Evolutionary conservation across 2,797 vertebrate genomes (phyloP).

Genomic region (Enteromius unitaeniatus): DNA sequence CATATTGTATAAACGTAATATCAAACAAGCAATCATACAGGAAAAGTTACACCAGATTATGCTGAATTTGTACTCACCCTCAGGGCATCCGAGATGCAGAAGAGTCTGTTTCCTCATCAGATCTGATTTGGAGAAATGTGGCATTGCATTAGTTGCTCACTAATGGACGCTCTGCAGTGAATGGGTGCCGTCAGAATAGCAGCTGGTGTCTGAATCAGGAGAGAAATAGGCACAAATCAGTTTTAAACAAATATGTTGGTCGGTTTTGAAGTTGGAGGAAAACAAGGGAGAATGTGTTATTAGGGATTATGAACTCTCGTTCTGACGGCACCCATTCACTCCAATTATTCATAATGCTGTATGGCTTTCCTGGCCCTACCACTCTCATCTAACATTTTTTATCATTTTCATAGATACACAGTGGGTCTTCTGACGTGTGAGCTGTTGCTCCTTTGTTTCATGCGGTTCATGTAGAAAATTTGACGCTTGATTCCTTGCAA

Average conservation of each 20-base stretch:
- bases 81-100: neutral
- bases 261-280: neutral
- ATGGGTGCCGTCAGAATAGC: neutral
- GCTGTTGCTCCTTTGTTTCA: conserved; percentile 27
- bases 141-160: neutral
- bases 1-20: neutral
- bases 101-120: neutral
- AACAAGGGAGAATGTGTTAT: neutral
- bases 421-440: neutral
- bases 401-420: neutral
- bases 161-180: neutral
- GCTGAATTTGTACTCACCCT: neutral
- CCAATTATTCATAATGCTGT: neutral
- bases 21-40: neutral
- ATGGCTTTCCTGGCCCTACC: neutral
- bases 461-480: conserved; percentile 21
- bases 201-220: neutral
- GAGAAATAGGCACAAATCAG: neutral
- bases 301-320: neutral
- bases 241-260: neutral
- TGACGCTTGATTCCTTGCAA: conserved; percentile 18
- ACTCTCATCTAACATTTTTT: neutral
- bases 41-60: neutral
- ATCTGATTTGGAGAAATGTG: neutral
- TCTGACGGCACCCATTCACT: neutral